Conservation (phyloP, 2,797 vertebrate genomes). For the Pitangus sulphuratus region DNA sequence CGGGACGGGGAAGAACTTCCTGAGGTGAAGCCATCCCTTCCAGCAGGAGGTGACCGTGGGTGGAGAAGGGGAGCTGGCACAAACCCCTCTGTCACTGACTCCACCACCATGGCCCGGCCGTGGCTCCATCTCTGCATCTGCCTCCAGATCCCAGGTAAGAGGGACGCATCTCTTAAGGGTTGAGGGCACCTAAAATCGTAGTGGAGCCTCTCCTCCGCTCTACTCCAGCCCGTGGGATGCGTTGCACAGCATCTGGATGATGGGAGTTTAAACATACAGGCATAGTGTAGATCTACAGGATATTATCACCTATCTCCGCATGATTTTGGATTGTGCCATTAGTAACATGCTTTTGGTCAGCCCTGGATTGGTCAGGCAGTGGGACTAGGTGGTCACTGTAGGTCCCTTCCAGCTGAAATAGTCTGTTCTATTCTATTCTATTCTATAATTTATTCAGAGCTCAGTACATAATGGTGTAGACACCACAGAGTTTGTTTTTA, state of each 20-base stretch:
- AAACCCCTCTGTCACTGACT: not conserved
- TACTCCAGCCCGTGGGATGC: accelerated
- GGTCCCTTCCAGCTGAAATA: not conserved
- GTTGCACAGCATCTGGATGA: not conserved
- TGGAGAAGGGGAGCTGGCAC: not conserved
- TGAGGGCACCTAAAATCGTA: not conserved
- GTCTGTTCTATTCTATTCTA: not conserved
- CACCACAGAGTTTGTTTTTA: not conserved
- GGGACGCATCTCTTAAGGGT: not conserved
- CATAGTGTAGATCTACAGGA: not conserved
- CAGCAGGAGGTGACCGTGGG: not conserved
- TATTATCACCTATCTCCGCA: accelerated
- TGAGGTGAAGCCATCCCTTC: not conserved
- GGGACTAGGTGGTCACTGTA: accelerated
- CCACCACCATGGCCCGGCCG: not conserved
- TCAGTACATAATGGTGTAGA: not conserved
- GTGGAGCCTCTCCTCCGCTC: not conserved
- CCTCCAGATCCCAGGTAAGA: slow-evolving; percentile 60
- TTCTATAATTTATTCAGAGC: not conserved
- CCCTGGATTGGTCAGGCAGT: not conserved
- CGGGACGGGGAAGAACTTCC: not conserved
- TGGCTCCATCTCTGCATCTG: slow-evolving; percentile 42
- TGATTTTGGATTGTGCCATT: not conserved
- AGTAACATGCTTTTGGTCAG: not conserved
- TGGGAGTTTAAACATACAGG: not conserved